Evolutionary conservation across 1,140 invertebrate genomes (phyloP), one percentile per base, ranked within the genome.

Genomic region (Drosophila simulans): DNA sequence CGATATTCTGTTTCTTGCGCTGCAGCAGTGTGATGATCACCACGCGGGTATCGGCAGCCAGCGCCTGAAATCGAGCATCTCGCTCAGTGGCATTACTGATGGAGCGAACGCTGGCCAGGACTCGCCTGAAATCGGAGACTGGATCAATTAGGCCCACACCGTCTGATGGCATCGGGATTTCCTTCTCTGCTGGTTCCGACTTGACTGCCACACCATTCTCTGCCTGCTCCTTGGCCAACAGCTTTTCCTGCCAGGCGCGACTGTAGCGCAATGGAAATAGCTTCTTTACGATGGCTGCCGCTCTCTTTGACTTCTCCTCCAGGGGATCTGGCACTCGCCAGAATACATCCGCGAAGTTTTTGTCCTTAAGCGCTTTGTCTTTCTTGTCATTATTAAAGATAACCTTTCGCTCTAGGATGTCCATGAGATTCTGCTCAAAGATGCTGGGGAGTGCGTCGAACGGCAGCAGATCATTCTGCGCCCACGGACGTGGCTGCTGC

Each of bases 381-480:
- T 69, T 46, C 22, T 34, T 3, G 5, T 22, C 8, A 1, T 12
- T 5, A 3, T n/a, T 15, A 17, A 22, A 43, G 13, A 91, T 13
- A 3, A 81, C 71, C n/a, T 79, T 89, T 5, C 71, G 56, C 37
- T 89, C 83, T 5, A 92, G 54, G 4, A 91, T 15, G 42, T 92
- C 91, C 81, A 90, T 83, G 0, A 92, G 49, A 58, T 91, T 90
- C 15, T 83, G 73, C 51, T 91, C 88, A 39, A 58, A 85, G 7
- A 92, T 89, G 53, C 90, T 84, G 11, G 91, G 80, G 20, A 92
- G 34, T 0, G 51, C 57, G 51, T 91, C 74, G 37, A 91, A 90
- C 0, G 91, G 91, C 40, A 92, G 27, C 11, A 89, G 27, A 78
- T 92, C 90, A 15, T 85, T 80, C 5, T 77, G 58, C 0, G 49